Percentiles rank a stretch among this genome's conserved stretches.
phyloP scores from a whole-genome alignment of 2,888 invertebrate species.

The Hydrotaea cyrtoneurina region DNA sequence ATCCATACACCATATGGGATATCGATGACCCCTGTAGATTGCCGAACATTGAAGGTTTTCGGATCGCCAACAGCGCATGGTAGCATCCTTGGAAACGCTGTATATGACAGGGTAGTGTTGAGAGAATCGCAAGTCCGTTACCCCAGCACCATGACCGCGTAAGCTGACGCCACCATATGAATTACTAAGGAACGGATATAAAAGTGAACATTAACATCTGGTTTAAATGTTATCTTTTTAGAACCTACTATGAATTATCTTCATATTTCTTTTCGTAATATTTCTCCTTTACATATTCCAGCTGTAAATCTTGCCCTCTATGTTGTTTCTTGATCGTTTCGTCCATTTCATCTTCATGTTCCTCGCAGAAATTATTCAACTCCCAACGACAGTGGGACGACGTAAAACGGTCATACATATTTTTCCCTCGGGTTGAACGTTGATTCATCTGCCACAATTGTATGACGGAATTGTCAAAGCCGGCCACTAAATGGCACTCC shows the following conservation, averaged over 20 bases:
- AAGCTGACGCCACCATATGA: constrained; percentile 83
- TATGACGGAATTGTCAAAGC: constrained; percentile 78
- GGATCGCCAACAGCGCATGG: constrained; percentile 89
- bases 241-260: constrained; percentile 78
- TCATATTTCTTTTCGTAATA: constrained; percentile 71
- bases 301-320: constrained; percentile 55
- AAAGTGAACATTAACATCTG: neutral
- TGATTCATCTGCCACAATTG: constrained; percentile 80
- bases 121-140: constrained; percentile 84
- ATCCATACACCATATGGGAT: constrained; percentile 94
- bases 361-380: constrained; percentile 73
- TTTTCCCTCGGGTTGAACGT: constrained; percentile 75
- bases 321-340: constrained; percentile 58
- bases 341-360: constrained; percentile 71
- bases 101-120: constrained; percentile 85
- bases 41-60: constrained; percentile 85
- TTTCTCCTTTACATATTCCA: constrained; percentile 68
- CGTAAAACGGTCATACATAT: constrained; percentile 74
- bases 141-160: constrained; percentile 88
- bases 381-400: constrained; percentile 77
- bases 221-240: neutral
- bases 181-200: constrained; percentile 69
- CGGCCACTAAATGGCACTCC: constrained; percentile 79
- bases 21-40: constrained; percentile 88
- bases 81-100: constrained; percentile 87